A percentile compares a stretch with the other conserved stretches of the same genome.
These are phyloP conservation scores for Acrossocheilus wenchowensis DNA, from an alignment of 2,797 vertebrate species.

Conservation along the genomic window DNA sequence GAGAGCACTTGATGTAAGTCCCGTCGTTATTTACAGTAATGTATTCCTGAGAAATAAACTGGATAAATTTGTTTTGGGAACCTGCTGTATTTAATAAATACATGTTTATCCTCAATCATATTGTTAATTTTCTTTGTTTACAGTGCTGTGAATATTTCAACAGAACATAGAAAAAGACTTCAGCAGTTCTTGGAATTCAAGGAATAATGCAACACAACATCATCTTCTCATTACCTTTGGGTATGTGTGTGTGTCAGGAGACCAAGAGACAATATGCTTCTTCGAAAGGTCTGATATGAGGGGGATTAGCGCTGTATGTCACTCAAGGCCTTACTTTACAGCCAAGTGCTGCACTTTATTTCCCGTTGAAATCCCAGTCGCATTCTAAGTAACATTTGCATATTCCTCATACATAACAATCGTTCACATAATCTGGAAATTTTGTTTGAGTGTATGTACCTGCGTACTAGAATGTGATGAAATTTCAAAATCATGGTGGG, in stretches of 20 bases:
- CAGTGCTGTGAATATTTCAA: constrained; percentile 91
- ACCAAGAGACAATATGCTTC: not conserved
- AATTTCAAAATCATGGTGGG: not conserved
- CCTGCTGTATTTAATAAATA: not conserved
- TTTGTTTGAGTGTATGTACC: not conserved
- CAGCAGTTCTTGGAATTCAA: constrained; percentile 97
- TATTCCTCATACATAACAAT: not conserved
- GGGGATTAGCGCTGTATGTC: not conserved
- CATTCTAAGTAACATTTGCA: not conserved
- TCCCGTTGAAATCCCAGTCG: not conserved
- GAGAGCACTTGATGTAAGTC: constrained; percentile 92
- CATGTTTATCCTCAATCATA: not conserved
- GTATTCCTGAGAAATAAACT: not conserved
- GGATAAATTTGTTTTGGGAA: not conserved
- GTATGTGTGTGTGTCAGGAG: not conserved
- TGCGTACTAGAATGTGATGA: not conserved
- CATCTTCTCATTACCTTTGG: not conserved
- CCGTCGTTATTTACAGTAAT: not conserved
- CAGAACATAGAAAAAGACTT: constrained; percentile 93
- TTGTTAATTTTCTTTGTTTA: constrained; percentile 60
- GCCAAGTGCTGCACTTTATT: constrained; percentile 3
- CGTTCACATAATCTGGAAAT: not conserved
- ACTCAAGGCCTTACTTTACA: constrained; percentile 20
- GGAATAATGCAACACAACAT: constrained; percentile 75
- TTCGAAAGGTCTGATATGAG: not conserved